Evolutionary conservation across 2,888 invertebrate species (phyloP).

Genomic region (Hirtodrosophila confusa): DNA sequence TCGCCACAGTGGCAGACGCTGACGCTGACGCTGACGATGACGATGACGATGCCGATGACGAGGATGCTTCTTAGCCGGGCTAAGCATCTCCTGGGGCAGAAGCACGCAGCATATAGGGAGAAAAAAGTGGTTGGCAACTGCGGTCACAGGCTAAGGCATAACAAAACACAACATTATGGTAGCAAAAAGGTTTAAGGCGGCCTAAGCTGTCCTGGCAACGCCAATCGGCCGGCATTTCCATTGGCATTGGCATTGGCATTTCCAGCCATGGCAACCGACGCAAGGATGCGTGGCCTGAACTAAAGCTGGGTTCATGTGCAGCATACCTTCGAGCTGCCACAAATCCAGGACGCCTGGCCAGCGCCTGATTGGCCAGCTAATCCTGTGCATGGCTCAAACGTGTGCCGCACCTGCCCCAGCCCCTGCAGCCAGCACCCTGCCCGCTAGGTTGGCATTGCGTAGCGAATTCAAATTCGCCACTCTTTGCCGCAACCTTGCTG

Average conservation of each 20-base stretch:
- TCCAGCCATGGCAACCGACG: conserved; percentile 60
- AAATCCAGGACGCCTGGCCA: conserved; percentile 63
- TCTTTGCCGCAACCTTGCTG: conserved; percentile 33
- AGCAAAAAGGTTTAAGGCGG: conserved; percentile 71
- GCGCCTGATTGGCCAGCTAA: conserved; percentile 69
- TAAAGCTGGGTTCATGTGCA: conserved; percentile 28
- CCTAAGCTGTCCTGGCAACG: conserved; percentile 59
- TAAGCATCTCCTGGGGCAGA: conserved; percentile 54
- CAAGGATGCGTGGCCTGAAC: conserved; percentile 1
- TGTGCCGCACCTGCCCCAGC: not conserved
- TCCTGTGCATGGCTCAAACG: conserved; percentile 51
- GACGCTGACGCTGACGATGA: conserved; percentile 56
- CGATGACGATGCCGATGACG: conserved; percentile 12
- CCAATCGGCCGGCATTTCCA: conserved; percentile 32
- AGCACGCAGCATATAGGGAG: conserved; percentile 29
- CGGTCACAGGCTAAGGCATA: conserved; percentile 37
- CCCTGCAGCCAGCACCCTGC: not conserved
- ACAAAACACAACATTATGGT: conserved; percentile 56
- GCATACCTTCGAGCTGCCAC: conserved; percentile 30
- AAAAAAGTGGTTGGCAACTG: conserved; percentile 14
- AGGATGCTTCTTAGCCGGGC: conserved; percentile 68
- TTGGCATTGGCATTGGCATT: conserved; percentile 41
- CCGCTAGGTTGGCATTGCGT: conserved; percentile 1
- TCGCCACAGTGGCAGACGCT: conserved; percentile 51
- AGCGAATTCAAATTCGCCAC: conserved; percentile 48